Evolutionary conservation across 2,113 vertebrate species (phyloP), one percentile per base, ranked within the genome.

Genomic region (Microtus richardsoni): DNA sequence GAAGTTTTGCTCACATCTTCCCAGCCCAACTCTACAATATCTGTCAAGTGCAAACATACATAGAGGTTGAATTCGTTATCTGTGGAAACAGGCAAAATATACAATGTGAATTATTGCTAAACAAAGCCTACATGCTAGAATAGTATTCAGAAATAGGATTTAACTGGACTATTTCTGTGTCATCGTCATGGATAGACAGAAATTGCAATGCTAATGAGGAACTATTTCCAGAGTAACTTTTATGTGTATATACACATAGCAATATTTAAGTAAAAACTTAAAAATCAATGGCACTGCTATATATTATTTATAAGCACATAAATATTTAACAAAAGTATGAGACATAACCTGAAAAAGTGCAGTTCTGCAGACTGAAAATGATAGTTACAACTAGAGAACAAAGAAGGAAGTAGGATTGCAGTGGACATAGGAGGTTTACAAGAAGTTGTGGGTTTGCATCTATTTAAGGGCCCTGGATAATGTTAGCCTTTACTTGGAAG

Each of bases 61-160:
- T 70, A 6, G 28, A 47, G 2, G 1, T 64, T 66, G 11, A 10
- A 36, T 91, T 41, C 7, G 74, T 93, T 19, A 70, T 85, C 49
- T 41, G 26, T 66, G 19, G 16, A 86, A 73, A 60, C 74, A 70
- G 66, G 19, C 1, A 91, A 91, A 33, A 93, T 82, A 88, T 73
- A 71, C 62, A 95, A 12, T 30, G 80, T 7, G 58, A 75, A 85
- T 85, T 58, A 68, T 17, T 8, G 7, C 36, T 93, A 74, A 39
- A 62, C 89, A 36, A 52, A 73, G 47, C 71, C 52, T 73, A 26
- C 3, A 30, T 73, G 21, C 9, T 80, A 26, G 41, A 80, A 80
- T 87, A 52, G 83, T 52, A 33, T 24, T 85, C 28, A 77, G 7
- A 70, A 86, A 39, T 93, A 64, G 94, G 85, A 95, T 28, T 41